These are phyloP conservation scores for Ctenopoma kingsleyae DNA, from an alignment of 2,797 vertebrate species.

Conservation along the genomic window DNA sequence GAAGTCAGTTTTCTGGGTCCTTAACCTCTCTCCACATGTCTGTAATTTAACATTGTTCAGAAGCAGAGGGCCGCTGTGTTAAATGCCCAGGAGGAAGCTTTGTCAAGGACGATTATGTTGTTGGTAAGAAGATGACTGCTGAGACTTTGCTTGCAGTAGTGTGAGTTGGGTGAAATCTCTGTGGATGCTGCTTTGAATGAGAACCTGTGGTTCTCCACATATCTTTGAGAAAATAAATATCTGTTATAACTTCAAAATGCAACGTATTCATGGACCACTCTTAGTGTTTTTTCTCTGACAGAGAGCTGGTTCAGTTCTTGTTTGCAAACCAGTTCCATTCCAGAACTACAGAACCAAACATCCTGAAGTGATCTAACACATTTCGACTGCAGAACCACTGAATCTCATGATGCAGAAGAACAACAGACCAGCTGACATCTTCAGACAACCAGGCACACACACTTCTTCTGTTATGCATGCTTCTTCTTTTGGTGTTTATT, in stretches of 20 bases:
- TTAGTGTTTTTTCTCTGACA: too few species aligned
- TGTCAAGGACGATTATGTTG: slow-evolving; percentile 21
- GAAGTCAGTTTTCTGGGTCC: slow-evolving; percentile 38
- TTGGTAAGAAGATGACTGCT: slow-evolving; percentile 7
- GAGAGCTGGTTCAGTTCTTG: too few species aligned
- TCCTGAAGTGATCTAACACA: not conserved
- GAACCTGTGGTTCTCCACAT: slow-evolving; percentile 1
- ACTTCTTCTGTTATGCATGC: too few species aligned
- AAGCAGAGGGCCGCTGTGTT: slow-evolving; percentile 21
- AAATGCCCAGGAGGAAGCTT: slow-evolving; percentile 23
- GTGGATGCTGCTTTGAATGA: slow-evolving; percentile 12
- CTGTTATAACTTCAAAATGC: slow-evolving; percentile 1
- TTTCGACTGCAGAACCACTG: not conserved
- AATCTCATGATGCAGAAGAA: too few species aligned
- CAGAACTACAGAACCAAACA: too few species aligned
- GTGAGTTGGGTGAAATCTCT: slow-evolving; percentile 23
- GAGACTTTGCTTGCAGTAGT: slow-evolving; percentile 17
- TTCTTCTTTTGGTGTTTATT: too few species aligned
- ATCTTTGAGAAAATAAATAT: not conserved
- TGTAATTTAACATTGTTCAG: slow-evolving; percentile 49
- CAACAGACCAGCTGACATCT: too few species aligned
- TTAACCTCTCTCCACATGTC: slow-evolving; percentile 42
- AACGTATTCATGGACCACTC: not conserved
- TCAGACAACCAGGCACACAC: too few species aligned
- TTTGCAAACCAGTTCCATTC: too few species aligned